A percentile compares a stretch with the other conserved stretches of the same genome.
These are phyloP conservation scores for Astropecten irregularis DNA, from an alignment of 53 echinoderm and acorn worm species.

Conservation along the genomic window DNA sequence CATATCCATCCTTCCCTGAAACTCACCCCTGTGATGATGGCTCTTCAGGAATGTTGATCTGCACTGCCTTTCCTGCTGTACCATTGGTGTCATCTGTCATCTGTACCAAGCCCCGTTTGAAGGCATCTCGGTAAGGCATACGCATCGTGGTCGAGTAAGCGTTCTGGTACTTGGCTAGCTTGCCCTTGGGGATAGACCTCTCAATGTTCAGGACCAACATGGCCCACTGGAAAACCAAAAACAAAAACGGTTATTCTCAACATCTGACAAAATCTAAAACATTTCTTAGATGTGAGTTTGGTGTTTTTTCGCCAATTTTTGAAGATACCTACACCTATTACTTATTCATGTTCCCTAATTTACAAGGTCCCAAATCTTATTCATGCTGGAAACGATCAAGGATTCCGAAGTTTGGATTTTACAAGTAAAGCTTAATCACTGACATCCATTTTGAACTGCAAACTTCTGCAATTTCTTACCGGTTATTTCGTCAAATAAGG, in stretches of 20 bases:
- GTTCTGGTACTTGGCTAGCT: conserved; percentile 65
- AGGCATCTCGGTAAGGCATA: conserved; percentile 44
- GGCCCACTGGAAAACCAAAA: conserved; percentile 75
- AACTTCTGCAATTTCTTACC: too few relatives aligned
- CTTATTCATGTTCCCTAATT: too few relatives aligned
- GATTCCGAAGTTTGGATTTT: too few relatives aligned
- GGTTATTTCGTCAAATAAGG: too few relatives aligned
- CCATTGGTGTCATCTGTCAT: background rate
- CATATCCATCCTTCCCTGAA: background rate
- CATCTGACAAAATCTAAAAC: too few relatives aligned
- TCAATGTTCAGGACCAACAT: conserved; percentile 88
- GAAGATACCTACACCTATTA: background rate
- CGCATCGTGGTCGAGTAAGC: conserved; percentile 73
- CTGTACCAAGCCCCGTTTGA: conserved; percentile 39
- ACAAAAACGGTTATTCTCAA: too few relatives aligned
- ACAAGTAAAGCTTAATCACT: too few relatives aligned
- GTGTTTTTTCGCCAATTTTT: too few relatives aligned
- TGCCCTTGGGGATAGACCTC: conserved; percentile 71
- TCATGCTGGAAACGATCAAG: too few relatives aligned
- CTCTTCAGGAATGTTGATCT: background rate
- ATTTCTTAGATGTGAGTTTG: too few relatives aligned
- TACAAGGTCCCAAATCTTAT: too few relatives aligned
- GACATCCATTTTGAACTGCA: too few relatives aligned
- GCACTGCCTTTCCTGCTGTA: background rate
- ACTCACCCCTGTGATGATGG: conserved; percentile 6